phyloP scores from a whole-genome alignment of 2,888 invertebrate genomes.

The Allygus modestus region DNA sequence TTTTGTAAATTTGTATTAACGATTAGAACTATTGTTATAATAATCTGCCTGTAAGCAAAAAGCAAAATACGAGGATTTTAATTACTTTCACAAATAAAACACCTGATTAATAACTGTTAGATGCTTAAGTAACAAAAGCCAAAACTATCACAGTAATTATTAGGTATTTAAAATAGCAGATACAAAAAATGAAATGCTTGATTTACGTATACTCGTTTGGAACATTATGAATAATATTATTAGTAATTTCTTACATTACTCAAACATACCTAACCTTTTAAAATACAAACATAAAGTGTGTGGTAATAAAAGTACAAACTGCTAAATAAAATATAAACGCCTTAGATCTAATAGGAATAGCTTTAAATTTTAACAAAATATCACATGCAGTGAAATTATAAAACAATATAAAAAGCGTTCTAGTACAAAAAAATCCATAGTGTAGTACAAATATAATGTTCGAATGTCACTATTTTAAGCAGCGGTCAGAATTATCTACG shows the following conservation, averaged over 20 bases:
- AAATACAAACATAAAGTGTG: not conserved
- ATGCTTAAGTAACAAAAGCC: slow-evolving; percentile 1
- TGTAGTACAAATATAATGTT: slow-evolving; percentile 54
- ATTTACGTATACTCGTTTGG: slow-evolving; percentile 29
- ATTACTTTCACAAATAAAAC: not conserved
- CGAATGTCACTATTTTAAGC: slow-evolving; percentile 21
- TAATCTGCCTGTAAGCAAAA: slow-evolving; percentile 15
- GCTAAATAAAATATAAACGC: slow-evolving; percentile 12
- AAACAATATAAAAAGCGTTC: slow-evolving; percentile 45
- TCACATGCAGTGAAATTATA: slow-evolving; percentile 46
- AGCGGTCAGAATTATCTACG: not conserved
- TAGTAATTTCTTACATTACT: not conserved
- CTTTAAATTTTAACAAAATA: slow-evolving; percentile 23
- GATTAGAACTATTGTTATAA: slow-evolving; percentile 4
- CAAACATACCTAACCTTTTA: slow-evolving; percentile 7
- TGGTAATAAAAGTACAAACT: not conserved
- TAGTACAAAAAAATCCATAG: slow-evolving; percentile 23
- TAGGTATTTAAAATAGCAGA: not conserved
- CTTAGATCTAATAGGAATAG: slow-evolving; percentile 58
- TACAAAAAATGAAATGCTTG: slow-evolving; percentile 32
- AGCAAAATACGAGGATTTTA: slow-evolving; percentile 18
- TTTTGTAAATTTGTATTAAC: too few species aligned
- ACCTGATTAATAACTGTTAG: not conserved
- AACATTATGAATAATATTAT: not conserved
- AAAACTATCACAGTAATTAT: slow-evolving; percentile 29